phyloP scores from a whole-genome alignment of 1,140 invertebrate genomes.

The Drosophila ananassae region DNA sequence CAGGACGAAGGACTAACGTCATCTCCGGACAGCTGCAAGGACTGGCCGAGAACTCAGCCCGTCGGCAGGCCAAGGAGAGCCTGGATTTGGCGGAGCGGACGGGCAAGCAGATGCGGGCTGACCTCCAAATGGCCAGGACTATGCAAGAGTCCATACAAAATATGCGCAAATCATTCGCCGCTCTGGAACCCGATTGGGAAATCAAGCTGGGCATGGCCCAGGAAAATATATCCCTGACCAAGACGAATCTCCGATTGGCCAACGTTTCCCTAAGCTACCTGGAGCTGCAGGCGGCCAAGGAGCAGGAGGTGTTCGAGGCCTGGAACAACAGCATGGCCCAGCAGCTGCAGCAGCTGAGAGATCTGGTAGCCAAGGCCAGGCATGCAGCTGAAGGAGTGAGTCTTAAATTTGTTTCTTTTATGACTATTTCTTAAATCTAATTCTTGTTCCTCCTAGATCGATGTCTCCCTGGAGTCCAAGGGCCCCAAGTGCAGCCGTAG shows the following conservation, averaged over 20 bases:
- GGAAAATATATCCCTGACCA: slow-evolving; percentile 77
- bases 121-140: slow-evolving; percentile 85
- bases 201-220: slow-evolving; percentile 84
- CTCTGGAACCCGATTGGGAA: slow-evolving; percentile 86
- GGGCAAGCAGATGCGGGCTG: slow-evolving; percentile 84
- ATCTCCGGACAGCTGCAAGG: slow-evolving; percentile 77
- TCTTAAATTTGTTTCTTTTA: slow-evolving; percentile 10
- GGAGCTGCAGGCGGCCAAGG: slow-evolving; percentile 84
- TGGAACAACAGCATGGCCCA: slow-evolving; percentile 87
- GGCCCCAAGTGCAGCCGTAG: slow-evolving; percentile 89
- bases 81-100: slow-evolving; percentile 84
- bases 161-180: slow-evolving; percentile 85
- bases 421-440: background rate
- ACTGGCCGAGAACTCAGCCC: slow-evolving; percentile 53
- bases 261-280: slow-evolving; percentile 85
- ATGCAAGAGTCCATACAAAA: slow-evolving; percentile 85
- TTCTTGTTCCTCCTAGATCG: slow-evolving; percentile 87
- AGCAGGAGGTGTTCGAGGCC: slow-evolving; percentile 86
- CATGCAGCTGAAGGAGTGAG: slow-evolving; percentile 92
- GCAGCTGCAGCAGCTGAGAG: slow-evolving; percentile 88
- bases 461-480: slow-evolving; percentile 89
- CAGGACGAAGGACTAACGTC: slow-evolving; percentile 85
- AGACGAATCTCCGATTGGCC: slow-evolving; percentile 75
- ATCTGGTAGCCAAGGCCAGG: slow-evolving; percentile 90
- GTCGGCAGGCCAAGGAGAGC: slow-evolving; percentile 79